Evolutionary conservation across 2,113 vertebrate genomes (phyloP).

Genomic region (Chionis minor): DNA sequence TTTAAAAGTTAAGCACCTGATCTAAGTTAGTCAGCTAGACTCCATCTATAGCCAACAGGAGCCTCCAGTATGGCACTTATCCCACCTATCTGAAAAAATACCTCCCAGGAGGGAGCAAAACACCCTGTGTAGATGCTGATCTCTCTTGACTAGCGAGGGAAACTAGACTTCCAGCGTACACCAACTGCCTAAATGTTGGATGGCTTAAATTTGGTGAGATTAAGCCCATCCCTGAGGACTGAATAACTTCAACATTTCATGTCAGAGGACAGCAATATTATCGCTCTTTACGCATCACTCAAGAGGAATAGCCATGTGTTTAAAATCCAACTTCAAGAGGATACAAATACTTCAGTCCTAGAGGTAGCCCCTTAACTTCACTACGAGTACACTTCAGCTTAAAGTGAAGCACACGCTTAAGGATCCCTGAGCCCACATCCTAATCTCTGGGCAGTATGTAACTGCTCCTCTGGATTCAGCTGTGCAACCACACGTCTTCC

Average conservation of each 20-base stretch:
- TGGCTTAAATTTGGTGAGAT: not conserved
- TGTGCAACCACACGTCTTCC: not conserved
- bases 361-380: not conserved
- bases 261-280: not conserved
- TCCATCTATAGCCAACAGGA: not conserved
- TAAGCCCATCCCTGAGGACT: not conserved
- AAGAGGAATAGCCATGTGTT: not conserved
- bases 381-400: not conserved
- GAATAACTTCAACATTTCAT: not conserved
- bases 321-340: not conserved
- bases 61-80: not conserved
- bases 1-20: not conserved
- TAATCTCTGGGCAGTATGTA: not conserved
- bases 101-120: not conserved
- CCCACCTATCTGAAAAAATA: not conserved
- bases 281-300: not conserved
- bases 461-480: not conserved
- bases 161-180: not conserved
- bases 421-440: not conserved
- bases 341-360: not conserved
- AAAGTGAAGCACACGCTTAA: not conserved
- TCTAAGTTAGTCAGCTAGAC: not conserved
- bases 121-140: not conserved
- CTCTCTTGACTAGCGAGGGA: not conserved
- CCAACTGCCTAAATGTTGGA: not conserved